Evolutionary conservation across 2,113 vertebrate genomes (phyloP), one percentile per base, ranked within the genome.

Genomic region (Bos indicus): DNA sequence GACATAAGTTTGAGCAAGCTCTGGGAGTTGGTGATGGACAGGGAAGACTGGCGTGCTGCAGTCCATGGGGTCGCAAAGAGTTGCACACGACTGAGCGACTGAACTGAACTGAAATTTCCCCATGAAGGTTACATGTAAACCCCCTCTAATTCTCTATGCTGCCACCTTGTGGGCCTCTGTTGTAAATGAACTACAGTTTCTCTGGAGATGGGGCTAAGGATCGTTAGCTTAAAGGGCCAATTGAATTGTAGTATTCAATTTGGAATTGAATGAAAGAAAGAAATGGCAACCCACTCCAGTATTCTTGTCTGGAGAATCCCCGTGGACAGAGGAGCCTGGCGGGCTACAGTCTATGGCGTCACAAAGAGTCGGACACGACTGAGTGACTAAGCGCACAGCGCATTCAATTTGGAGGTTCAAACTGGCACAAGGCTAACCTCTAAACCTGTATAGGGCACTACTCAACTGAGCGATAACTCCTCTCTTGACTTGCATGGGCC

Each of bases 121-220:
- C 23, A 9, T 14, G 36, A 25, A 64, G 3, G 5, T 13, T 16
- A 2, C 5, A 1, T 1, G 11, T 8, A 74, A 77, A n/a, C 15
- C 1, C 23, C 30, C 25, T 48, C 3, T 64, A n/a, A 4, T 28
- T 51, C 89, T 88, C 71, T 2, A 5, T 81, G 40, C 97, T 91
- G 92, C 94, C 97, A 74, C 59, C 96, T 96, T 2, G 17, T 91
- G 97, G 89, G 52, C 26, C 28, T 59, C 43, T 1, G 2, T 10
- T 85, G 59, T 93, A 93, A 97, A 46, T 81, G 33, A 83, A 84
- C 40, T 57, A 15, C 8, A 46, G 28, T 67, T 48, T 83, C 62
- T 74, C 74, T 1, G 13, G 12, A 80, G 23, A 40, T 16, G 52
- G 67, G 4, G 3, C 67, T 43, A 33, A 80, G 21, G 23, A 28